These are phyloP conservation scores for Craniophora ligustri DNA, from an alignment of 2,888 invertebrate species.

Conservation along the genomic window DNA sequence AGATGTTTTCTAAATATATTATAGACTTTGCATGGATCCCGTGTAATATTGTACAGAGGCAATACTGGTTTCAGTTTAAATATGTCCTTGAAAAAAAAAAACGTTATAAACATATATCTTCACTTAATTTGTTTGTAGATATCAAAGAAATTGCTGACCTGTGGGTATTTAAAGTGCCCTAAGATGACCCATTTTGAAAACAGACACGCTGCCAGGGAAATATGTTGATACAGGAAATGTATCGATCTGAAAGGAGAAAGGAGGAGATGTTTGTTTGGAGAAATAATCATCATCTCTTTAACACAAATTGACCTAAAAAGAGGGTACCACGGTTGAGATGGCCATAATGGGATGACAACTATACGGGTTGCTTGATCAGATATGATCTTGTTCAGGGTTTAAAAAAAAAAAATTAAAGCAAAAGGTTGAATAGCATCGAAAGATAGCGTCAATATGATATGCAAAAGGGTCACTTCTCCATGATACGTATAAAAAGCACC, in stretches of 20 bases:
- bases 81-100: too few relatives aligned
- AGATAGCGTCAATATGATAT: conserved; percentile 1
- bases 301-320: conserved; percentile 5
- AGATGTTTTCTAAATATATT: too few relatives aligned
- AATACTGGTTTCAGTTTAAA: too few relatives aligned
- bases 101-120: too few relatives aligned
- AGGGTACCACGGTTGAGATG: conserved; percentile 27
- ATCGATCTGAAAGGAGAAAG: not conserved
- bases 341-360: not conserved
- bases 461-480: conserved; percentile 5
- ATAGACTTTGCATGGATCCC: too few relatives aligned
- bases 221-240: not conserved
- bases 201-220: not conserved
- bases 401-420: not conserved
- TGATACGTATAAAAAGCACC: conserved; percentile 7
- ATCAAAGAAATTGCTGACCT: too few relatives aligned
- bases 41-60: too few relatives aligned
- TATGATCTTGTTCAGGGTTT: not conserved
- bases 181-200: too few relatives aligned
- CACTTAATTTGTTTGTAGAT: too few relatives aligned
- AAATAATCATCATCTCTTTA: not conserved
- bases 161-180: too few relatives aligned
- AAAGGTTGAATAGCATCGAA: conserved; percentile 9
- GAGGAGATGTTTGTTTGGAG: not conserved
- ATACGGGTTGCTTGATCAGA: not conserved